Conservation (phyloP, 1,140 invertebrate species). For the Eumeta japonica region DNA sequence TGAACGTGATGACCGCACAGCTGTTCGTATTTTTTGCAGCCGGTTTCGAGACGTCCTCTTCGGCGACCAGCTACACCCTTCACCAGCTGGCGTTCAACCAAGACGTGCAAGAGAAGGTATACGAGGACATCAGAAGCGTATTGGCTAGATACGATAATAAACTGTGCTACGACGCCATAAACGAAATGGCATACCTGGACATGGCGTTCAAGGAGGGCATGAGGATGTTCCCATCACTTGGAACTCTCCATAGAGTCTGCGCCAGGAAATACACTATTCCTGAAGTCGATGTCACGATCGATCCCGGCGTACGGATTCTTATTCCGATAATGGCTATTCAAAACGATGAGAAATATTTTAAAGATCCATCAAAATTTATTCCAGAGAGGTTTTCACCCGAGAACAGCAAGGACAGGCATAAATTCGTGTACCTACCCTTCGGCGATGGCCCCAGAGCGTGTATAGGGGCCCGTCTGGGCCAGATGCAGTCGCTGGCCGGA, state of each 20-base stretch:
- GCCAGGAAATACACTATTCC: conserved; percentile 45
- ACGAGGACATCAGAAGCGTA: conserved; percentile 52
- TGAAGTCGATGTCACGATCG: conserved; percentile 32
- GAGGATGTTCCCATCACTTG: conserved; percentile 45
- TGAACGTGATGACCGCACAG: conserved; percentile 44
- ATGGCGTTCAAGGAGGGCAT: conserved; percentile 25
- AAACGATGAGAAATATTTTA: conserved; percentile 54
- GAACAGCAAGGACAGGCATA: conserved; percentile 32
- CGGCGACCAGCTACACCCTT: conserved; percentile 43
- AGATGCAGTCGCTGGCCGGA: conserved; percentile 26
- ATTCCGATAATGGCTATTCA: conserved; percentile 62
- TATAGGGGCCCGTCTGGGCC: conserved; percentile 57
- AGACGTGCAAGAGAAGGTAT: conserved; percentile 47
- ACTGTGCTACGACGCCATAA: conserved; percentile 61
- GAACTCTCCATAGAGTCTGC: conserved; percentile 32
- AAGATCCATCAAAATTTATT: conserved; percentile 58
- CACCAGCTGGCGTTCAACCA: conserved; percentile 52
- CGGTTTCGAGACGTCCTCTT: conserved; percentile 53
- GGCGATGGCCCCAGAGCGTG: conserved; percentile 68
- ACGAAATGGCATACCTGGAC: conserved; percentile 58
- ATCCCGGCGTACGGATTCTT: conserved; percentile 51
- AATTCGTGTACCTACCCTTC: conserved; percentile 63
- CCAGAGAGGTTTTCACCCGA: conserved; percentile 60
- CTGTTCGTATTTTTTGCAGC: conserved; percentile 59
- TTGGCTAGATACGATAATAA: conserved; percentile 46